These are phyloP conservation scores for Ectemnius cavifrons DNA, from an alignment of 2,888 invertebrate species.

Conservation along the genomic window DNA sequence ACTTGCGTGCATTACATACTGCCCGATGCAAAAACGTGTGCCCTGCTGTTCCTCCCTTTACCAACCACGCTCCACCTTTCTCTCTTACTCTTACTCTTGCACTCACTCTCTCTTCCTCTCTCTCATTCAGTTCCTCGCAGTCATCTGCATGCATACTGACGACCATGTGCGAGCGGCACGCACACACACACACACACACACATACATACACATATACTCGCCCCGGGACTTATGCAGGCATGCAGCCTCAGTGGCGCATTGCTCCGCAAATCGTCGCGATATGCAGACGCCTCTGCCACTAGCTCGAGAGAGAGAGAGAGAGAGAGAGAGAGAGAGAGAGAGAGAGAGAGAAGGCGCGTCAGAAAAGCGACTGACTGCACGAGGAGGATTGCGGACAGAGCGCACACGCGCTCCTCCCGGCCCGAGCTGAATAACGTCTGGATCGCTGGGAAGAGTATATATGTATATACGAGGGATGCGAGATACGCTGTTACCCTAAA, in stretches of 20 bases:
- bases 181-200: neutral
- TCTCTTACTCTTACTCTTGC: conserved; percentile 20
- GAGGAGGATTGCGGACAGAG: neutral
- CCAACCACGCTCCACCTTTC: conserved; percentile 30
- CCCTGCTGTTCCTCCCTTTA: conserved; percentile 35
- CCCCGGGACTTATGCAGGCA: conserved; percentile 4
- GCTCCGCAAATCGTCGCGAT: conserved; percentile 28
- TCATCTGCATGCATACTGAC: neutral
- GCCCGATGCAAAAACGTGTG: conserved; percentile 68
- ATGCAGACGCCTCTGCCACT: conserved; percentile 5
- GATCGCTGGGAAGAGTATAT: neutral
- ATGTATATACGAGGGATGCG: neutral
- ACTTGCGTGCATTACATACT: conserved; percentile 66
- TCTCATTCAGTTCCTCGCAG: neutral
- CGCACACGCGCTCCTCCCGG: neutral
- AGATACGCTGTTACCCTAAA: too few species aligned
- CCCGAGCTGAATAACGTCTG: conserved; percentile 5
- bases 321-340: conserved; percentile 12
- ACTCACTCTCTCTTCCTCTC: conserved; percentile 11
- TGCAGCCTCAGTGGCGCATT: conserved; percentile 14
- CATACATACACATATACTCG: neutral
- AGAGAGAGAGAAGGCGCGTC: conserved; percentile 2
- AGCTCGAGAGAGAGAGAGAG: conserved; percentile 12
- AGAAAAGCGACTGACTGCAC: neutral
- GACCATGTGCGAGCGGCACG: too few species aligned